Base-by-base conservation (phyloP, 2,888 invertebrate species). In the Vesta saturnalis region DNA sequence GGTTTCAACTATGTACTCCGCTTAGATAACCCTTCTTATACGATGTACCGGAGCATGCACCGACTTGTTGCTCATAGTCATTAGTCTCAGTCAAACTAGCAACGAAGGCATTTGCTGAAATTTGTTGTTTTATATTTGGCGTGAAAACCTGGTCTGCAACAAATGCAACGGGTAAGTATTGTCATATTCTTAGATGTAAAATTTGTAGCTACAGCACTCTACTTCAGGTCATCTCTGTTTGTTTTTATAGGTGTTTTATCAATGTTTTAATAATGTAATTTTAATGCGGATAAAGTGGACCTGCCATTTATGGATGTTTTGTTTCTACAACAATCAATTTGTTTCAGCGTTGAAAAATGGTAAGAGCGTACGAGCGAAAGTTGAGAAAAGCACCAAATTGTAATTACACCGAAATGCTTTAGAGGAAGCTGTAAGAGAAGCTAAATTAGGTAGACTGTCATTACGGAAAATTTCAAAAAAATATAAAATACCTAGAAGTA, bases 351-450 rank as follows among this genome's bases (percentile, higher is more conserved):
- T 15, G 10, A 49, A 54, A 18, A 54, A 54, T 54, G 54, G 54
- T 54, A 10, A 5, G 54, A 16, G 21, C 1, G n/a, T 21, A 8
- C 21, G 21, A 54, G n/a, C 4, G 54, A 21, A 18, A 18, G n/a
- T n/a, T 21, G 54, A 10, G 22, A 1, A 54, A 54, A 21, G 54
- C 54, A 2, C 54, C 54, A 18, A 54, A 54, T 10, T 54, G 54
- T 21, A 54, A 54, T 19, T 54, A 54, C 21, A 5, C 54, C 1
- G 22, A 54, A 54, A 54, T 1, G 21, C 18, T 19, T 4, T 54
- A n/a, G 8, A 21, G 4, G 2, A 12, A n/a, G 54, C 54, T 21
- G 18, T 54, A 12, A 21, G 10, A 19, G 19, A 54, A 19, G 8
- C 21, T 3, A 54, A 21, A 54, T 5, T 19, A 18, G 21, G 18